phyloP scores from a whole-genome alignment of 2,797 vertebrate genomes.

The Hemibagrus guttatus region DNA sequence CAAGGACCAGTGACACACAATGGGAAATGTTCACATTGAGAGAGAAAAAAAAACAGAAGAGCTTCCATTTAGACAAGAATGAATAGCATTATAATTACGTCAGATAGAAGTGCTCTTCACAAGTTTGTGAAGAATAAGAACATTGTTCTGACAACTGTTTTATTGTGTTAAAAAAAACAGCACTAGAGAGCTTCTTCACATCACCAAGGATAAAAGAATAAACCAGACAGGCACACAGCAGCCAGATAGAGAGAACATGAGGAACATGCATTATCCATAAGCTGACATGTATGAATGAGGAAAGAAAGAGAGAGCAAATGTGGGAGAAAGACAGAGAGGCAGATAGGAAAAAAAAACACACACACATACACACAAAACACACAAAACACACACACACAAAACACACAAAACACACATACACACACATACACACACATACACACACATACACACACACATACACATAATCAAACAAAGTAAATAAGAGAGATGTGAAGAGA shows the following conservation, averaged over 20 bases:
- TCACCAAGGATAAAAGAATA: conserved; percentile 11
- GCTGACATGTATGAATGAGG: neutral
- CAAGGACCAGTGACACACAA: conserved; percentile 33
- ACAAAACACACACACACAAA: too few species aligned
- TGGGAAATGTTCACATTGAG: conserved; percentile 31
- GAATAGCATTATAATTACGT: conserved; percentile 17
- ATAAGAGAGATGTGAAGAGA: neutral
- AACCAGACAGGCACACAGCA: conserved; percentile 9
- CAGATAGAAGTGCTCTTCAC: conserved; percentile 33
- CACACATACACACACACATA: neutral
- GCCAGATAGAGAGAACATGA: neutral
- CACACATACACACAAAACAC: neutral
- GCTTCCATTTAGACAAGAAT: conserved; percentile 20
- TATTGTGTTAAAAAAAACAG: conserved; percentile 23
- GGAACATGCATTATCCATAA: neutral
- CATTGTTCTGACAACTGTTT: conserved; percentile 19
- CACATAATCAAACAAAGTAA: neutral
- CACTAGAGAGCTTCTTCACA: conserved; percentile 24
- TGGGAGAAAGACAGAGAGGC: neutral
- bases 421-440: neutral
- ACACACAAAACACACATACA: too few species aligned
- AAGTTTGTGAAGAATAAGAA: conserved; percentile 15
- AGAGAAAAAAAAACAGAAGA: conserved; percentile 16
- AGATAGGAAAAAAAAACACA: neutral
- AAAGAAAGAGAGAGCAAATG: neutral